A percentile compares a stretch with the other conserved stretches of the same genome.
phyloP scores from a whole-genome alignment of 2,797 vertebrate species.

The Simalia tracyae region DNA sequence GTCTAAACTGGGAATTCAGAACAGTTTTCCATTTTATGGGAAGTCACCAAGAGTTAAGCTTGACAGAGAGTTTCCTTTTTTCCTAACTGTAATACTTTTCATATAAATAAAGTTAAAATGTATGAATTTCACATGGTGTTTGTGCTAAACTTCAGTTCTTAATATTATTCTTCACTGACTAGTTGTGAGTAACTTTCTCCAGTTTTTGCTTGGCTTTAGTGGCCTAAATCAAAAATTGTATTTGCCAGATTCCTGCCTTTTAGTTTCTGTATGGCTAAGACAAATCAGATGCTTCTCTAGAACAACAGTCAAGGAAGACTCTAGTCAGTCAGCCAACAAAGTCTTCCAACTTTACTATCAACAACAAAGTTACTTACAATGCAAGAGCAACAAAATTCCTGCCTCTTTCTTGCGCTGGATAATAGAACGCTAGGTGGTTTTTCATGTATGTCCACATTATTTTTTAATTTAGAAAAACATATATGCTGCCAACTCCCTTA shows the following conservation, averaged over 20 bases:
- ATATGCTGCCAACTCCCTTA: neutral
- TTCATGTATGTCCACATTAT: neutral
- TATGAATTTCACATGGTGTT: neutral
- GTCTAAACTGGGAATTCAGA: neutral
- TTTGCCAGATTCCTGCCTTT: neutral
- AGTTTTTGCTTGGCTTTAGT: neutral
- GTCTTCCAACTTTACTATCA: neutral
- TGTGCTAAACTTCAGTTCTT: neutral
- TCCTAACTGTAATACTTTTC: neutral
- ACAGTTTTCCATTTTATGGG: neutral
- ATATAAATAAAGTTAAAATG: neutral
- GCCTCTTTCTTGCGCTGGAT: neutral
- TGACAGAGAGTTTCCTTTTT: neutral
- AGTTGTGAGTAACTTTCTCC: neutral
- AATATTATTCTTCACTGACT: neutral
- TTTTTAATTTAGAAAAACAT: neutral
- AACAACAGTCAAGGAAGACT: neutral
- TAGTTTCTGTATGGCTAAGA: neutral
- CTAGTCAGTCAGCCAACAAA: neutral
- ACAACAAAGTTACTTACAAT: neutral
- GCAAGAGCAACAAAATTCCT: neutral
- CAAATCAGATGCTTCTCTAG: neutral
- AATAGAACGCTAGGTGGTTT: neutral
- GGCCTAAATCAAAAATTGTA: neutral
- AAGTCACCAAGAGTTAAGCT: neutral